A percentile compares a stretch with the other conserved stretches of the same genome.
These are phyloP conservation scores for Lucilia sericata DNA, from an alignment of 1,140 invertebrate species.

Conservation along the genomic window DNA sequence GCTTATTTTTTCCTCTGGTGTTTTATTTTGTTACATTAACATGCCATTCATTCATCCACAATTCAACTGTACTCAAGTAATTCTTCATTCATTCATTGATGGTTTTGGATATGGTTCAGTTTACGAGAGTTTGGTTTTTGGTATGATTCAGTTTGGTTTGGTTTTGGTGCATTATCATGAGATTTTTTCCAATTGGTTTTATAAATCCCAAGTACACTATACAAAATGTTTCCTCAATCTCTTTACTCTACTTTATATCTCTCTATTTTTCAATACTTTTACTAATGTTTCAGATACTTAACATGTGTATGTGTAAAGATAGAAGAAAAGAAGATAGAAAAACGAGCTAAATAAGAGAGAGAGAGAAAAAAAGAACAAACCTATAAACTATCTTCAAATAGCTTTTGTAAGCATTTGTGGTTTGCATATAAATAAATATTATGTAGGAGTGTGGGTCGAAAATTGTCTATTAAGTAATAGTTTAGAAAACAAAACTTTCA, in stretches of 20 bases:
- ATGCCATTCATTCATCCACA: constrained; percentile 10
- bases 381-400: constrained; percentile 30
- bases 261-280: not conserved
- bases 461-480: too few relatives aligned
- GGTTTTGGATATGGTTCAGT: constrained; percentile 6
- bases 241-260: not conserved
- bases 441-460: too few relatives aligned
- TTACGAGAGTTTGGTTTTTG: constrained; percentile 5
- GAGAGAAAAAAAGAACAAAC: not conserved
- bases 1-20: not conserved
- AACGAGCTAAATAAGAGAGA: too few relatives aligned
- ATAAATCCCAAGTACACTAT: not conserved
- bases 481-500: too few relatives aligned
- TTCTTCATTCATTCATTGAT: constrained; percentile 4
- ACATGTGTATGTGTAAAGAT: not conserved
- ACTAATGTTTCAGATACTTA: not conserved
- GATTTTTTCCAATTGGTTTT: constrained; percentile 12
- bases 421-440: not conserved
- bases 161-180: constrained; percentile 12
- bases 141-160: not conserved
- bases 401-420: constrained; percentile 39
- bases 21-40: constrained; percentile 6
- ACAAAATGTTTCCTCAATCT: too few relatives aligned
- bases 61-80: not conserved
- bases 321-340: too few relatives aligned